Conservation (phyloP, 2,113 vertebrate species). For the Zosterops lateralis region DNA sequence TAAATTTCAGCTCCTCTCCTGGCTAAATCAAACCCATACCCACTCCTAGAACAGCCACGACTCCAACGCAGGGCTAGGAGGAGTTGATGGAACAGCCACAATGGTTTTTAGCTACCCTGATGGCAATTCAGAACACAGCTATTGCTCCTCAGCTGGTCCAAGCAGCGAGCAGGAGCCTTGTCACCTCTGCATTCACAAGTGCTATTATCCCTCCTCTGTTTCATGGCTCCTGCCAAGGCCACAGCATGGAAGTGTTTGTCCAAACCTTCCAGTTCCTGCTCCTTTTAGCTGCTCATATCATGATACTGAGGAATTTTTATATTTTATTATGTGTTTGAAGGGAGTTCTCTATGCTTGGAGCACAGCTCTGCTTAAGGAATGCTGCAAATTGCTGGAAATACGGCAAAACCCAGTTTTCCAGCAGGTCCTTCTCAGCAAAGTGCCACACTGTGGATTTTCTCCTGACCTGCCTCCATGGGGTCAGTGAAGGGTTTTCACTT, state of each 20-base stretch:
- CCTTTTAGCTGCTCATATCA: accelerated
- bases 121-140: not conserved
- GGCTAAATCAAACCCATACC: not conserved
- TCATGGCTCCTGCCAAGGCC: not conserved
- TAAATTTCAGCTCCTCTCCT: not conserved
- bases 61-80: accelerated
- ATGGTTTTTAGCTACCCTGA: not conserved
- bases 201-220: accelerated
- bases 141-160: accelerated
- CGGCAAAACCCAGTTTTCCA: not conserved
- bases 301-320: accelerated
- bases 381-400: not conserved
- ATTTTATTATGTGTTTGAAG: not conserved
- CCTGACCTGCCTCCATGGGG: not conserved
- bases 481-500: not conserved
- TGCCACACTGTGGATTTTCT: not conserved
- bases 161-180: accelerated
- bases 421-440: not conserved
- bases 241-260: accelerated
- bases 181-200: not conserved
- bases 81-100: accelerated
- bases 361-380: not conserved
- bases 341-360: not conserved
- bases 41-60: not conserved
- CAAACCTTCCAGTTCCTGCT: not conserved